A percentile compares a stretch with the other conserved stretches of the same genome.
Evolutionary conservation across 2,113 vertebrate genomes (phyloP).

Genomic region (Sander lucioperca): DNA sequence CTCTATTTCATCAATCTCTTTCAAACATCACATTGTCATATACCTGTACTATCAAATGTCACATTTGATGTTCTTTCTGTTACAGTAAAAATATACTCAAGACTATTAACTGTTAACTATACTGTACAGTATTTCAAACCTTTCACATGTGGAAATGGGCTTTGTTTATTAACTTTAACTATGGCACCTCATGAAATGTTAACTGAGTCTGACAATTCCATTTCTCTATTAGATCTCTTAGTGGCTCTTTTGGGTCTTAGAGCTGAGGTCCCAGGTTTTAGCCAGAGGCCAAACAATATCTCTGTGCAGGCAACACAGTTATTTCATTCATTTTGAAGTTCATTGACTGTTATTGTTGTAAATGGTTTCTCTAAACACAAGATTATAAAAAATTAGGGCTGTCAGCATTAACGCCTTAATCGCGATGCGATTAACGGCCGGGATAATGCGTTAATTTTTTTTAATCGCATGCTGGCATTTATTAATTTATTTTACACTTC

Average conservation of each 20-base stretch:
- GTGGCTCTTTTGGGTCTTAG: slow-evolving; percentile 35
- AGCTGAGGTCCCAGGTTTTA: slow-evolving; percentile 50
- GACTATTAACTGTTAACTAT: background rate
- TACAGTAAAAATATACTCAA: background rate
- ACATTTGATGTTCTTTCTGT: background rate
- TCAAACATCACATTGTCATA: slow-evolving; percentile 26
- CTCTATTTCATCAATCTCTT: slow-evolving; percentile 23
- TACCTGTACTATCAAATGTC: background rate
- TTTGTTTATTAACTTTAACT: slow-evolving; percentile 25
- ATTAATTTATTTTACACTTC: too few species aligned
- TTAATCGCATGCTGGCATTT: too few species aligned
- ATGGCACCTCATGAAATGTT: slow-evolving; percentile 15
- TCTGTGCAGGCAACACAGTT: slow-evolving; percentile 11
- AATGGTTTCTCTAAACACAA: background rate
- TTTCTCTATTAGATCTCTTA: slow-evolving; percentile 47
- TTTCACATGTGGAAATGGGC: background rate
- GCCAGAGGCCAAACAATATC: slow-evolving; percentile 47
- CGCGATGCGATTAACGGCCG: too few species aligned
- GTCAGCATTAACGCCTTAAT: too few species aligned
- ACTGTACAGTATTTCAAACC: background rate
- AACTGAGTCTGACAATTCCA: slow-evolving; percentile 32
- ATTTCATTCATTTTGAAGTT: slow-evolving; percentile 5
- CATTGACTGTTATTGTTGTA: slow-evolving; percentile 24
- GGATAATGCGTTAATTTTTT: too few species aligned
- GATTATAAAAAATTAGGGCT: background rate